Evolutionary conservation across 2,888 invertebrate species (phyloP).

Genomic region (Plagodis dolabraria): DNA sequence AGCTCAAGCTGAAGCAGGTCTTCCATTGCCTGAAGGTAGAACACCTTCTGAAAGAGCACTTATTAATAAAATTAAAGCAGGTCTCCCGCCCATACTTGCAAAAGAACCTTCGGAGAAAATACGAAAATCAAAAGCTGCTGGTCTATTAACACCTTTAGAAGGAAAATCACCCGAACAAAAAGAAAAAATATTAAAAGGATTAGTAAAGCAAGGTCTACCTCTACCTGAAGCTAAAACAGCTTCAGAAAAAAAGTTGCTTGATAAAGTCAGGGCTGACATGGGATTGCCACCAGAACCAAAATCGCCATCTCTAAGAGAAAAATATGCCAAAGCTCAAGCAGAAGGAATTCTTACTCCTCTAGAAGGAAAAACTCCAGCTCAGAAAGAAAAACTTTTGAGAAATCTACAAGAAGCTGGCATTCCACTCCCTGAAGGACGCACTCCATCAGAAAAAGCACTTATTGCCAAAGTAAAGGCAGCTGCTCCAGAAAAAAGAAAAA

Average conservation of each 20-base stretch:
- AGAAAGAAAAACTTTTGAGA: slow-evolving; percentile 39
- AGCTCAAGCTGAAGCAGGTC: slow-evolving; percentile 35
- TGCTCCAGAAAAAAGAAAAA: slow-evolving; percentile 19
- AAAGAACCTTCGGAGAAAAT: slow-evolving; percentile 35
- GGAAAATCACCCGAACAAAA: slow-evolving; percentile 40
- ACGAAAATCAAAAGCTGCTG: slow-evolving; percentile 42
- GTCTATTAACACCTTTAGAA: slow-evolving; percentile 34
- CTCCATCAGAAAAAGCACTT: slow-evolving; percentile 40
- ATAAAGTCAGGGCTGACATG: slow-evolving; percentile 25
- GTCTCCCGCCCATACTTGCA: not conserved
- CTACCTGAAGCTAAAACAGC: slow-evolving; percentile 34
- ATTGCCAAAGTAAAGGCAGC: slow-evolving; percentile 38
- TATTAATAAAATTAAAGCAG: slow-evolving; percentile 30
- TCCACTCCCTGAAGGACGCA: slow-evolving; percentile 40
- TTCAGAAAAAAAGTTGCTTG: slow-evolving; percentile 32
- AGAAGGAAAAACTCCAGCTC: slow-evolving; percentile 40
- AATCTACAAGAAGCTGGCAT: slow-evolving; percentile 36
- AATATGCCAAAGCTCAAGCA: slow-evolving; percentile 40
- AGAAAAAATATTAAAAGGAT: slow-evolving; percentile 36
- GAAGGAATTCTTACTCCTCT: slow-evolving; percentile 44
- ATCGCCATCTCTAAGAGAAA: slow-evolving; percentile 28
- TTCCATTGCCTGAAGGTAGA: slow-evolving; percentile 40
- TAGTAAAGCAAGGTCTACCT: slow-evolving; percentile 33
- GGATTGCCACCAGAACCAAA: slow-evolving; percentile 28
- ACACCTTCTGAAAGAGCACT: slow-evolving; percentile 42